Evolutionary conservation across 2,113 vertebrate species (phyloP), one percentile per base, ranked within the genome.

Genomic region (Oryzias celebensis): DNA sequence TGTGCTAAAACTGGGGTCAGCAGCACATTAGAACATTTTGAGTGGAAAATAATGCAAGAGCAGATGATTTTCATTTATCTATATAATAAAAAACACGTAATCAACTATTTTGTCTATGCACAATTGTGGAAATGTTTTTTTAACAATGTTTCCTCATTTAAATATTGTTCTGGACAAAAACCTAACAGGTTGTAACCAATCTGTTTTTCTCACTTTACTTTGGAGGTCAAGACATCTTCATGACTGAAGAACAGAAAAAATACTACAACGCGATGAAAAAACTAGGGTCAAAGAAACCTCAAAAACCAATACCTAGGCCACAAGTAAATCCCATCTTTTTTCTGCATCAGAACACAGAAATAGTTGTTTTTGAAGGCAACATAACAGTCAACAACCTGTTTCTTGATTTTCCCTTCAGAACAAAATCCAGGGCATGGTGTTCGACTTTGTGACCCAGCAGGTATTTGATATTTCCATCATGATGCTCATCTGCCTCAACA

Each of bases 201-300:
- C 14, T 77, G 45, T 66, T 82, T 86, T 83, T 90, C 62, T 85
- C 49, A 75, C 90, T 94, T 91, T 93, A 99, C 96, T 99, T 99
- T 93, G 97, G 97, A 95, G 97, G 97, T 92, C 97, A 99, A 81
- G 97, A 99, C 66, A 98, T 99, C 83, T 99, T 99, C 90, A 99
- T 99, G 97, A 99, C 97, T 1, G 97, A 99, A 69, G 97, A 99
- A 45, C 97, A 99, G 42, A 99, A 99, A 91, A 99, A 98, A 73
- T 99, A 99, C 73, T 98, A 99, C 65, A 99, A 98, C 16, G 97
- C 97, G 77, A 99, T 99, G 97, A 99, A 99, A 85, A 99, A 99
- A 71, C 85, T 99, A 62, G 97, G 97, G 52, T 99, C 97, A 1
- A 99, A 99, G 90, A 99, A 99, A 69, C 97, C 97, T 17, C 97